Evolutionary conservation across 2,888 invertebrate species (phyloP), one percentile per base, ranked within the genome.

Genomic region (Hedychridium roseum): DNA sequence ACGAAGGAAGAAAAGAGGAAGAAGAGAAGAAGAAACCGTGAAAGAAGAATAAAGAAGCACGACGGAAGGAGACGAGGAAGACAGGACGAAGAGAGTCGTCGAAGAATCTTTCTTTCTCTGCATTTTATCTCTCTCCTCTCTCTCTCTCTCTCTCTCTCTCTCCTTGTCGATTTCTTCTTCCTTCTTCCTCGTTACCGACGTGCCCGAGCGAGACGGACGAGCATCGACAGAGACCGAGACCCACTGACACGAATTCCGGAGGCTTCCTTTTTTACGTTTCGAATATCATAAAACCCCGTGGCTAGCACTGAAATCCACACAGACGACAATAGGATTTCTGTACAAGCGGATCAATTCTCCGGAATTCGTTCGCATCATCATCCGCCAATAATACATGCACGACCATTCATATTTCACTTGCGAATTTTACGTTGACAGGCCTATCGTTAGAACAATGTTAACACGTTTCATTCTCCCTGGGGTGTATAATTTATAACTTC

Each of bases 211-310:
- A 44, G 64, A 23, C 11, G 7, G 17, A 20, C 46, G 44, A 50
- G 26, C 45, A 20, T 49, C 43, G 52, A 47, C 49, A 49, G 64
- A 68, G 66, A 61, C 66, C 64, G 65, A 71, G 76, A 73, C 77
- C 79, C 65, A 79, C 74, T 79, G 71, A 73, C 79, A 71, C 68
- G 64, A 59, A 79, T 79, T 74, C 73, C 73, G 51, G 30, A 45
- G 68, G 66, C 70, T 76, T 74, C 74, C 75, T 77, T 79, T 78
- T 76, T 78, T 77, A 74, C 71, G 60, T 73, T 76, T 73, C 69
- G 73, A 74, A 75, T 77, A 74, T 76, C 78, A 78, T 78, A 79
- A 79, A 78, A 78, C 68, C 70, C 64, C 71, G 61, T 60, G 71
- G 61, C 60, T 50, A 59, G 57, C 57, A 52, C 57, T 60, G 57